These are phyloP conservation scores for Diaperis boleti DNA, from an alignment of 2,888 invertebrate species.

Conservation along the genomic window DNA sequence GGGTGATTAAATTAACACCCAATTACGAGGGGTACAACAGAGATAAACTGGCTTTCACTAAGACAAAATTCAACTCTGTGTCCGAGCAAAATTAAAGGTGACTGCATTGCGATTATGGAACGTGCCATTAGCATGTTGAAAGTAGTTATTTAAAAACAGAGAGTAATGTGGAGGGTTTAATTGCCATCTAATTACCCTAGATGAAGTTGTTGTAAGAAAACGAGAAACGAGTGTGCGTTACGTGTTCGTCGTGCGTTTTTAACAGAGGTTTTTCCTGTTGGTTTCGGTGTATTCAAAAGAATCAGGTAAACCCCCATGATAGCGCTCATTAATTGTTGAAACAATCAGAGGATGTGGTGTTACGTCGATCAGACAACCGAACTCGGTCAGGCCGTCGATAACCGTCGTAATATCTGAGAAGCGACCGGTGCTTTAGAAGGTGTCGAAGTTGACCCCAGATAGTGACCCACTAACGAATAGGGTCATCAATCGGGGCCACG, in stretches of 20 bases:
- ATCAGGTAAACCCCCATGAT: neutral
- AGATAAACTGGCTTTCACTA: too few relatives aligned
- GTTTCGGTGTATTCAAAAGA: neutral
- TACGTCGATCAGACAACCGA: slow-evolving; percentile 6
- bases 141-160: too few relatives aligned
- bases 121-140: too few relatives aligned
- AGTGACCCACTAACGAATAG: slow-evolving; percentile 52
- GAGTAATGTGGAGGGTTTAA: too few relatives aligned
- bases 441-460: slow-evolving; percentile 47
- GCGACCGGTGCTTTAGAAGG: slow-evolving; percentile 40
- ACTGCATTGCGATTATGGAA: too few relatives aligned
- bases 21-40: too few relatives aligned
- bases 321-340: too few relatives aligned
- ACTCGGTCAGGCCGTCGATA: slow-evolving; percentile 25
- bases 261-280: neutral
- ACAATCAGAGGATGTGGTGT: slow-evolving; percentile 6
- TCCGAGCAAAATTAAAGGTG: too few relatives aligned
- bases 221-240: neutral
- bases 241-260: neutral
- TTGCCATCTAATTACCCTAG: neutral
- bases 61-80: too few relatives aligned
- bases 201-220: neutral
- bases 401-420: slow-evolving; percentile 19
- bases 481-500: slow-evolving; percentile 53
- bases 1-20: too few relatives aligned